A percentile compares a stretch with the other conserved stretches of the same genome.
phyloP scores from a whole-genome alignment of 2,797 vertebrate genomes.

The Parauchenoglanis ngamensis region DNA sequence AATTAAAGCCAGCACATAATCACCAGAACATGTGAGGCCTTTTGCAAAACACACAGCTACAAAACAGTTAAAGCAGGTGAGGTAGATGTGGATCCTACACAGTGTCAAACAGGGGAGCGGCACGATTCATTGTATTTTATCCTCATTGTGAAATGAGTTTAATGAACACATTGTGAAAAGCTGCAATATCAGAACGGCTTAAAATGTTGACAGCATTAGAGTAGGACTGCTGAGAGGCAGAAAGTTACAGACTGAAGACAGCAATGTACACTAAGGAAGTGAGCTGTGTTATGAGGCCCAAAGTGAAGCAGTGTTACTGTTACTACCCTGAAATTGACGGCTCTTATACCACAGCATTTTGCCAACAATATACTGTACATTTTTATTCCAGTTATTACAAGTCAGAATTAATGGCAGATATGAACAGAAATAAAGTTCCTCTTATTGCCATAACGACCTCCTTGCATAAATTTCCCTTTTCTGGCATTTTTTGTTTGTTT shows the following conservation, averaged over 20 bases:
- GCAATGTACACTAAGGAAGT: neutral
- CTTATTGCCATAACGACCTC: neutral
- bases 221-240: neutral
- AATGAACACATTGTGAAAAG: neutral
- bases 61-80: conserved; percentile 5
- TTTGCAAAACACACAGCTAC: neutral
- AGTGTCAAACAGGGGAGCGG: neutral
- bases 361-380: neutral
- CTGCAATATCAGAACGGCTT: neutral
- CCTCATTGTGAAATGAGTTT: neutral
- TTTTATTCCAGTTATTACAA: neutral
- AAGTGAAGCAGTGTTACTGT: neutral
- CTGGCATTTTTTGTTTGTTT: neutral
- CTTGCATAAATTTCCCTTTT: neutral
- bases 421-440: neutral
- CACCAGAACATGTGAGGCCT: conserved; percentile 30
- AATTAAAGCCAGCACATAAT: conserved; percentile 64
- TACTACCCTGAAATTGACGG: neutral
- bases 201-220: neutral
- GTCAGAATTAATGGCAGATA: neutral
- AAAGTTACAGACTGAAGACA: neutral
- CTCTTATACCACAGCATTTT: neutral
- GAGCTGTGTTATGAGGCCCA: neutral
- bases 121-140: neutral
- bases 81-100: neutral